These are phyloP conservation scores for Halictus ligatus DNA, from an alignment of 2,888 invertebrate species.

Conservation along the genomic window DNA sequence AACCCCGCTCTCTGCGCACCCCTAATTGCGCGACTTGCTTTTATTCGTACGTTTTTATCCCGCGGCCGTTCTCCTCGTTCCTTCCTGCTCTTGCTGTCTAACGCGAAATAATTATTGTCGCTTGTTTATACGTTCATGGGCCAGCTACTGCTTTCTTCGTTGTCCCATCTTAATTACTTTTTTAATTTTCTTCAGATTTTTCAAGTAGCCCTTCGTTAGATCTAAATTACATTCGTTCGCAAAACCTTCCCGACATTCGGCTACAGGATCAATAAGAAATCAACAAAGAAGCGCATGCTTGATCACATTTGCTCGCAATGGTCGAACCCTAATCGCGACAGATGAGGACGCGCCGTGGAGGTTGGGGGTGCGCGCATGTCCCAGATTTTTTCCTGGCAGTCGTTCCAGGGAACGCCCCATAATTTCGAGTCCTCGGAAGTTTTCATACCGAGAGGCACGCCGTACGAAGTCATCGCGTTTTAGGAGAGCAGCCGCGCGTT, in stretches of 20 bases:
- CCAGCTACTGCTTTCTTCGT: neutral
- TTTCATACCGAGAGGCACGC: neutral
- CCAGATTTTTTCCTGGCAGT: neutral
- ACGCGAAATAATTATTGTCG: neutral
- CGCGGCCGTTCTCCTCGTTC: neutral
- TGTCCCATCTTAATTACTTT: neutral
- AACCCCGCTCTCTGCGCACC: neutral
- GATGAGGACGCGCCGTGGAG: neutral
- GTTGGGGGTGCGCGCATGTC: neutral
- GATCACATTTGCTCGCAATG: neutral
- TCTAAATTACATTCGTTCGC: too few species aligned
- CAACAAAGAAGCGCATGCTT: neutral
- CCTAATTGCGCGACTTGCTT: conserved; percentile 57
- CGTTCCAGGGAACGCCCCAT: neutral
- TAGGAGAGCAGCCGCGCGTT: neutral
- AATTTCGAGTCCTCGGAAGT: neutral
- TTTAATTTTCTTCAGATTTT: neutral
- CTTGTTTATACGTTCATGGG: neutral
- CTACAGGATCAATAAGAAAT: neutral
- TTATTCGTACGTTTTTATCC: conserved; percentile 32
- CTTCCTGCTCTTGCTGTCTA: neutral
- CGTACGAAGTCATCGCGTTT: neutral
- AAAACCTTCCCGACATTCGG: neutral
- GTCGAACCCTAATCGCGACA: neutral
- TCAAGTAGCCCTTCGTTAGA: too few species aligned